Conservation (phyloP, 2,797 vertebrate genomes). For the Sparidentex hasta region DNA sequence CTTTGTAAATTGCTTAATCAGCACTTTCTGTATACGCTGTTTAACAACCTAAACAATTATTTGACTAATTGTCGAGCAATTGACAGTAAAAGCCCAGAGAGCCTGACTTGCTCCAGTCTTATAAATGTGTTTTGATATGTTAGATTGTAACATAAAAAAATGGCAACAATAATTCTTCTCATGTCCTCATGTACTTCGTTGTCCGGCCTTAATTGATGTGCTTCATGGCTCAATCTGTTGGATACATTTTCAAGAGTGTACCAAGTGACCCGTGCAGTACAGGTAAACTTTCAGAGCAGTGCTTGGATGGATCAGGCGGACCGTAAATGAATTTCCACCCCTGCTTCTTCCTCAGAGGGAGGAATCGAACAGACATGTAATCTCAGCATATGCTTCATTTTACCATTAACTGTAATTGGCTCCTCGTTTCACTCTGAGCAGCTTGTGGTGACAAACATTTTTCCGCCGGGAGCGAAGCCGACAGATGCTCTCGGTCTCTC, state of each 20-base stretch:
- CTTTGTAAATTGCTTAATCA: conserved; percentile 38
- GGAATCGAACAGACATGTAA: conserved; percentile 29
- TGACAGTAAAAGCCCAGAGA: background rate
- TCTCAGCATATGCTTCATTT: conserved; percentile 66
- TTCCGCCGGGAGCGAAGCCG: conserved; percentile 43
- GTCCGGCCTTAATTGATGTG: conserved; percentile 2
- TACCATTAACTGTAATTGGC: conserved; percentile 73
- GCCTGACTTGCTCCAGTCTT: background rate
- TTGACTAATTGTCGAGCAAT: conserved; percentile 1
- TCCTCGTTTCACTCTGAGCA: conserved; percentile 56
- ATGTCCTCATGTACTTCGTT: background rate
- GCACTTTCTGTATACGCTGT: background rate
- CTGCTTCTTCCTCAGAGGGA: conserved; percentile 15
- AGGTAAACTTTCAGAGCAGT: conserved; percentile 4
- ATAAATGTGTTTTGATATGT: background rate
- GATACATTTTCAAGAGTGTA: background rate
- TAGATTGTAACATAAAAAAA: too few relatives aligned
- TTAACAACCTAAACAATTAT: conserved; percentile 23
- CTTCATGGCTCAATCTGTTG: background rate
- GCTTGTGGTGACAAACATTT: conserved; percentile 67
- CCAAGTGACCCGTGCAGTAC: background rate
- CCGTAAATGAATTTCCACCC: conserved; percentile 17
- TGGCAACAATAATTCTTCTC: background rate
- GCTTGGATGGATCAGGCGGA: background rate
- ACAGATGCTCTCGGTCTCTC: conserved; percentile 50